These are phyloP conservation scores for Saturnia japonica DNA, from an alignment of 2,888 invertebrate species.

Conservation along the genomic window DNA sequence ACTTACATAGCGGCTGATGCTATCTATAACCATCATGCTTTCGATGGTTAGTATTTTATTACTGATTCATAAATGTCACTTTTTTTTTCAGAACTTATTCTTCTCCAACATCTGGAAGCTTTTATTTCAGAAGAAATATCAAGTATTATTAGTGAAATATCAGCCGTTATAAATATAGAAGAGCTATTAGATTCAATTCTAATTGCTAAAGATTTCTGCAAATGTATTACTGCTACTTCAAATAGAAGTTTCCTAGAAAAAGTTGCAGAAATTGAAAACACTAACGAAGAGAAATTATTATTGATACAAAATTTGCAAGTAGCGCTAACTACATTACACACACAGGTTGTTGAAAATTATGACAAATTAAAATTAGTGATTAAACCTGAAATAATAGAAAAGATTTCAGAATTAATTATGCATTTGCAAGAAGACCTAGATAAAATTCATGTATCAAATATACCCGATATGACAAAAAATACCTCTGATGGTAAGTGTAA, in stretches of 20 bases:
- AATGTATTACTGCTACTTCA: background rate
- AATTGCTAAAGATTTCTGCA: conserved; percentile 10
- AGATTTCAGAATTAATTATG: conserved; percentile 43
- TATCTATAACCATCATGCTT: background rate
- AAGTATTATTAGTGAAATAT: conserved; percentile 12
- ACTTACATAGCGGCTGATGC: background rate
- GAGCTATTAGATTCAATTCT: conserved; percentile 13
- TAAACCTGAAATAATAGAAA: conserved; percentile 38
- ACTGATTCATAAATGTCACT: background rate
- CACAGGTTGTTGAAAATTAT: conserved; percentile 39
- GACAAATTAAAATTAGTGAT: conserved; percentile 33
- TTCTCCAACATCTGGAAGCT: conserved; percentile 18
- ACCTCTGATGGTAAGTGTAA: conserved; percentile 28
- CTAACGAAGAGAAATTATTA: background rate
- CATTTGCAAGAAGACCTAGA: conserved; percentile 52
- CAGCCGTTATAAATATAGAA: background rate
- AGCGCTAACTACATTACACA: conserved; percentile 19
- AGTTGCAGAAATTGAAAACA: background rate
- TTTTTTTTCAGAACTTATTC: conserved; percentile 7
- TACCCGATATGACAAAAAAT: conserved; percentile 25
- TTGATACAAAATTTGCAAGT: conserved; percentile 3
- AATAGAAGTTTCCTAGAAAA: background rate
- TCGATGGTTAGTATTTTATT: background rate
- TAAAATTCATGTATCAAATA: conserved; percentile 28
- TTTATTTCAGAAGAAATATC: conserved; percentile 19